phyloP scores from a whole-genome alignment of 2,113 vertebrate genomes.

The Heptranchias perlo region DNA sequence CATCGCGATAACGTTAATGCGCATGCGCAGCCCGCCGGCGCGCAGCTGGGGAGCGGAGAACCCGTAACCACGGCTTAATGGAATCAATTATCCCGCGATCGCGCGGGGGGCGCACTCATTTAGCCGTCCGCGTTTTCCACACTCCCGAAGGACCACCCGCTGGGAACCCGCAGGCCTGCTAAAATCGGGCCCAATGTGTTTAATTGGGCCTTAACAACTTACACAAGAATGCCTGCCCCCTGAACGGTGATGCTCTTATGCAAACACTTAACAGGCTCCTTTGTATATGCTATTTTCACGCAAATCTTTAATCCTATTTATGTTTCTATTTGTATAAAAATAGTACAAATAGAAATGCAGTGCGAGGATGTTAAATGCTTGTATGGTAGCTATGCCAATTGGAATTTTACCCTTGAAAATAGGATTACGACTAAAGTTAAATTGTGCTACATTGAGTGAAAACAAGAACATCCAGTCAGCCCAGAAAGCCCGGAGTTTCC shows the following conservation, averaged over 20 bases:
- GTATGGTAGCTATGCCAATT: background rate
- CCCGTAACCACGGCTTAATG: too few relatives aligned
- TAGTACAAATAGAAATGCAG: background rate
- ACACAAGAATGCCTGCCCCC: too few relatives aligned
- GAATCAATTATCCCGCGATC: too few relatives aligned
- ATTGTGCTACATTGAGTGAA: background rate
- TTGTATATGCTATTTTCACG: background rate
- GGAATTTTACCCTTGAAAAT: background rate
- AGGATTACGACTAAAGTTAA: background rate
- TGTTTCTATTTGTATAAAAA: background rate
- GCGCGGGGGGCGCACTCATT: too few relatives aligned
- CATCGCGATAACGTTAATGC: too few relatives aligned
- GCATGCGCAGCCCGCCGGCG: too few relatives aligned
- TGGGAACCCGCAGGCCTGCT: too few relatives aligned
- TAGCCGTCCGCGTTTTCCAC: too few relatives aligned
- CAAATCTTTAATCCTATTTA: background rate
- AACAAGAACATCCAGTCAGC: background rate
- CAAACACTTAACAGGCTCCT: background rate
- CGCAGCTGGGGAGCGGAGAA: too few relatives aligned
- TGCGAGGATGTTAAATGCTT: background rate
- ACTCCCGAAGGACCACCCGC: too few relatives aligned
- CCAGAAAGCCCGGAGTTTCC: background rate
- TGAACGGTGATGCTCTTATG: background rate
- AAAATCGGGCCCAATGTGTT: too few relatives aligned
- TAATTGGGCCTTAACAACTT: too few relatives aligned